A percentile compares a stretch with the other conserved stretches of the same genome.
These are phyloP conservation scores for Nipponacmea schrenckii DNA, from an alignment of 2,888 invertebrate species.

Conservation along the genomic window DNA sequence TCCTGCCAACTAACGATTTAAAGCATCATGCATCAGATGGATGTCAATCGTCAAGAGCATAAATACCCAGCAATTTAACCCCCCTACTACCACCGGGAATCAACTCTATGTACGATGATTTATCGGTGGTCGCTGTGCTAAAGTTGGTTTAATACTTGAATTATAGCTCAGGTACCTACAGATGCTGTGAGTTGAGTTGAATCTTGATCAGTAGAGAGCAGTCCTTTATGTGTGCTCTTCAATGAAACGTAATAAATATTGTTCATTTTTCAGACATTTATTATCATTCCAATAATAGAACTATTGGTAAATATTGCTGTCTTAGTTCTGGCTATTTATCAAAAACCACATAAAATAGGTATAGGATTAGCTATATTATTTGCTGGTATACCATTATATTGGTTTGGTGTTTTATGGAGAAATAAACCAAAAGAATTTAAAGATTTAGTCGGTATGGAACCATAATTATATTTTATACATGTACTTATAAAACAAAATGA, in stretches of 20 bases:
- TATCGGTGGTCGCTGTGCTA: too few relatives aligned
- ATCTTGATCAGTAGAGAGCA: too few relatives aligned
- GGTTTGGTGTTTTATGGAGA: constrained; percentile 77
- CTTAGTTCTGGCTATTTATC: constrained; percentile 81
- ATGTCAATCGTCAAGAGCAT: background rate
- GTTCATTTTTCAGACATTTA: constrained; percentile 71
- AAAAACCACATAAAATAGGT: constrained; percentile 82
- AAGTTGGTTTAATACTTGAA: too few relatives aligned
- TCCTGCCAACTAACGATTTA: background rate
- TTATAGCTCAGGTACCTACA: too few relatives aligned
- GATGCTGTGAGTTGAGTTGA: too few relatives aligned
- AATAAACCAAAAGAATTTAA: constrained; percentile 62
- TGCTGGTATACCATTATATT: constrained; percentile 86
- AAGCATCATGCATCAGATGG: background rate
- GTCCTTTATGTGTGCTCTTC: too few relatives aligned
- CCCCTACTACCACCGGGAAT: too few relatives aligned
- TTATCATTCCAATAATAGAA: constrained; percentile 79
- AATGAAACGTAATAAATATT: too few relatives aligned
- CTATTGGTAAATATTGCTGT: constrained; percentile 82
- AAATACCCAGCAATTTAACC: too few relatives aligned
- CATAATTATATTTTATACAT: background rate
- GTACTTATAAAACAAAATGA: too few relatives aligned
- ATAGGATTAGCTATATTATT: constrained; percentile 82
- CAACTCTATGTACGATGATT: too few relatives aligned
- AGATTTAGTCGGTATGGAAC: constrained; percentile 45